Conservation (phyloP, 2,113 vertebrate species). For the Laticauda colubrina region DNA sequence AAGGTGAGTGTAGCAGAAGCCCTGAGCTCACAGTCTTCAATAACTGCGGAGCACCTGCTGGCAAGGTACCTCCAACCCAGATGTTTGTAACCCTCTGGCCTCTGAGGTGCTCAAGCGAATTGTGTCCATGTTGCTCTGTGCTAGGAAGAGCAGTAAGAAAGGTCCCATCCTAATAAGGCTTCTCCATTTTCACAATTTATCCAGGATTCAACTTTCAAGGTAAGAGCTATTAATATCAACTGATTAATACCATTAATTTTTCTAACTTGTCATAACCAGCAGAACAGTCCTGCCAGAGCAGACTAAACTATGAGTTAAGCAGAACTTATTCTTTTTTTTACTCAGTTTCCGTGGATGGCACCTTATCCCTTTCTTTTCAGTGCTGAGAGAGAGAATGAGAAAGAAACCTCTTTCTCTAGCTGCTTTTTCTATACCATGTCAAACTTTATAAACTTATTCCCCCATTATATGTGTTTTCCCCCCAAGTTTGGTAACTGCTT, state of each 20-base stretch:
- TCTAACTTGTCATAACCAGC: neutral
- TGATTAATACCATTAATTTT: neutral
- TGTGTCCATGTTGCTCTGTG: neutral
- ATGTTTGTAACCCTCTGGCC: neutral
- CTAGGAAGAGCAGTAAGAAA: neutral
- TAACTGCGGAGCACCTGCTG: neutral
- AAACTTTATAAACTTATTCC: neutral
- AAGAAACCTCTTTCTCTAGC: neutral
- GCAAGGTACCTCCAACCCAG: neutral
- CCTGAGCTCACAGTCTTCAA: neutral
- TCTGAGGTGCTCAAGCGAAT: neutral
- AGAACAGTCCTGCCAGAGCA: neutral
- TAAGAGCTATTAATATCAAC: neutral
- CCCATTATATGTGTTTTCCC: neutral
- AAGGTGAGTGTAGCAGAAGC: constrained; percentile 57
- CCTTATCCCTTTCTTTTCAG: neutral
- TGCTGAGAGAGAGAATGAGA: neutral
- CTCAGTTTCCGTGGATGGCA: too few relatives aligned
- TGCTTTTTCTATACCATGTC: neutral
- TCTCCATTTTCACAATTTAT: neutral
- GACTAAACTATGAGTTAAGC: neutral
- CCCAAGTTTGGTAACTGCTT: neutral
- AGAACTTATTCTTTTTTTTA: neutral
- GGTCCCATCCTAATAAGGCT: neutral
- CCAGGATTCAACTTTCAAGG: neutral